Evolutionary conservation across 2,797 vertebrate genomes (phyloP).

Genomic region (Danio aesculapii): DNA sequence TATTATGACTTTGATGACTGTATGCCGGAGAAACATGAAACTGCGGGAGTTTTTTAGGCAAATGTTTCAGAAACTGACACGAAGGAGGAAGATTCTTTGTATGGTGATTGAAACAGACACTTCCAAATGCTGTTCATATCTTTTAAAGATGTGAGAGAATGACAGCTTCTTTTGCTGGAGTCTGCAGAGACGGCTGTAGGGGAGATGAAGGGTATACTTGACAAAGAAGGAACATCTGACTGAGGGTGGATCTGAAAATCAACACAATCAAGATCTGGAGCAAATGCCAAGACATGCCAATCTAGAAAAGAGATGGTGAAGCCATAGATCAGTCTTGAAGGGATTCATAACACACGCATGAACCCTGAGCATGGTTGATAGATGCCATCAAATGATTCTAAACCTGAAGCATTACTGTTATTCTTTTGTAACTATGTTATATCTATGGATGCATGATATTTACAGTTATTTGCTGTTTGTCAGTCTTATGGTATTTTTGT

Average conservation of each 20-base stretch:
- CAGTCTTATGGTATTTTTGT: no score
- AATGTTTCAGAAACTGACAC: constrained; percentile 14
- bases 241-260: constrained; percentile 44
- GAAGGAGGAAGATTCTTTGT: constrained; percentile 27
- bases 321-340: background rate
- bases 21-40: constrained; percentile 5
- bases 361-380: constrained; percentile 15
- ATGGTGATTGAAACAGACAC: constrained; percentile 6
- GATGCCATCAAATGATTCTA: background rate
- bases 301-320: constrained; percentile 9
- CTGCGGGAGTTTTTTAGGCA: background rate
- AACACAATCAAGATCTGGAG: constrained; percentile 22
- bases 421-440: background rate
- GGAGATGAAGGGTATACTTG: constrained; percentile 36
- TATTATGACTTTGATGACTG: constrained; percentile 33
- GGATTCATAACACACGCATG: background rate
- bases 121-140: constrained; percentile 12
- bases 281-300: constrained; percentile 15
- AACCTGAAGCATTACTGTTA: background rate
- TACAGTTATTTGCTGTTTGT: background rate
- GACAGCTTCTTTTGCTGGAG: constrained; percentile 33
- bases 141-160: constrained; percentile 17
- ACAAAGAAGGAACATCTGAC: constrained; percentile 51
- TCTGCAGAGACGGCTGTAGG: constrained; percentile 19
- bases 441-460: background rate